phyloP scores from a whole-genome alignment of 2,888 invertebrate species.

The Leptogaster cylindrica region DNA sequence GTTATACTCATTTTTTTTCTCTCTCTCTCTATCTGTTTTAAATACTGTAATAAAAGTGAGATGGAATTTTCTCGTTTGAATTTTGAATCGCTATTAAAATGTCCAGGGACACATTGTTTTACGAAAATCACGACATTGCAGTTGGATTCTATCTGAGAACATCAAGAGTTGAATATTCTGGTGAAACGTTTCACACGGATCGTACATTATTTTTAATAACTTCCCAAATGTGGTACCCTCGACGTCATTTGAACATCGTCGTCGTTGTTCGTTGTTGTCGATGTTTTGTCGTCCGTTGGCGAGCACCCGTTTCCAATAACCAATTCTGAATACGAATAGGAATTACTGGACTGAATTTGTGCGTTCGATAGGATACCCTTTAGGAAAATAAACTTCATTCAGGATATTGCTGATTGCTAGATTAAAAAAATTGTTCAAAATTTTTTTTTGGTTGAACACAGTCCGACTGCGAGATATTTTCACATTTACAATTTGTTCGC shows the following conservation, averaged over 20 bases:
- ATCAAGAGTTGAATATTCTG: background rate
- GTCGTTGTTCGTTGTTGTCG: too few relatives aligned
- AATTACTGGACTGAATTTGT: background rate
- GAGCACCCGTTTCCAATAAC: conserved; percentile 1
- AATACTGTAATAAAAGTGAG: background rate
- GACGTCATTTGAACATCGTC: background rate
- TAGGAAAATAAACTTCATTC: conserved; percentile 29
- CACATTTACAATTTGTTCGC: too few relatives aligned
- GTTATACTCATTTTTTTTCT: too few relatives aligned
- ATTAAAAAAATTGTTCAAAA: conserved; percentile 27
- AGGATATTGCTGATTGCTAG: conserved; percentile 31
- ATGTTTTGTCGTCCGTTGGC: too few relatives aligned
- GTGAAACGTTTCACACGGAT: conserved; percentile 18
- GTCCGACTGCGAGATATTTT: background rate
- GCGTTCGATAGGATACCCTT: conserved; percentile 13
- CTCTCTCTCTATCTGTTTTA: too few relatives aligned
- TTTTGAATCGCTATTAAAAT: conserved; percentile 1
- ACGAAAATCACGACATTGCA: background rate
- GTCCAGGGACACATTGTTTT: background rate
- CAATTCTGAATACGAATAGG: conserved; percentile 3
- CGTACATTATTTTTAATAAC: conserved; percentile 19
- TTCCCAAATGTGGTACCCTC: conserved; percentile 16
- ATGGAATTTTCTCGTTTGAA: background rate
- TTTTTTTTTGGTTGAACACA: conserved; percentile 14
- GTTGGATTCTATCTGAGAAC: background rate